These are phyloP conservation scores for Oreochromis niloticus DNA, from an alignment of 2,113 vertebrate genomes.

Conservation along the genomic window DNA sequence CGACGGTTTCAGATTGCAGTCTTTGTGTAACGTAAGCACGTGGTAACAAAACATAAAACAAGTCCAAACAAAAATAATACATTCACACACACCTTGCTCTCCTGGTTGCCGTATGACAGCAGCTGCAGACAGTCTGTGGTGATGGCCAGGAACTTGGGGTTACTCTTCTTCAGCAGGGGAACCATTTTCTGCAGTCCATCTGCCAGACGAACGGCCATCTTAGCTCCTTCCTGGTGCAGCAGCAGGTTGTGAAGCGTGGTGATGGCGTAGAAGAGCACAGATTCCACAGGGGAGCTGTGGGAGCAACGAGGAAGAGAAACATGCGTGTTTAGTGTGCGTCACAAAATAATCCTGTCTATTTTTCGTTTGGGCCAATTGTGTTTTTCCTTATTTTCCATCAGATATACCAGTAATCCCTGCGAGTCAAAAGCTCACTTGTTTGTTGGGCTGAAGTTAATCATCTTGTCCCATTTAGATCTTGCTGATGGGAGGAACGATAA, in stretches of 20 bases:
- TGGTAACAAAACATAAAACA: neutral
- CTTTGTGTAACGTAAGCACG: accelerated
- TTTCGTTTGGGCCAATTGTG: neutral
- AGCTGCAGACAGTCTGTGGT: slow-evolving; percentile 97
- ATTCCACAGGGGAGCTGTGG: slow-evolving; percentile 87
- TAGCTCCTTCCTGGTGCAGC: slow-evolving; percentile 94
- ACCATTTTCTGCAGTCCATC: slow-evolving; percentile 97
- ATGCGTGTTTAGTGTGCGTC: neutral
- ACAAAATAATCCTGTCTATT: neutral
- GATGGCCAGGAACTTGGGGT: slow-evolving; percentile 96
- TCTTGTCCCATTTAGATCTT: neutral
- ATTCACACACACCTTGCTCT: slow-evolving; percentile 86
- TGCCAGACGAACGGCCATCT: slow-evolving; percentile 96
- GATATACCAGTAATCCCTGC: neutral
- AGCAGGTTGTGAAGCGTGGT: slow-evolving; percentile 97
- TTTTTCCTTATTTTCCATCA: neutral
- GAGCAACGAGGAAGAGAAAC: neutral
- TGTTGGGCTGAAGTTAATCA: neutral
- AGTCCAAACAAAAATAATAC: neutral
- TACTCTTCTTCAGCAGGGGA: slow-evolving; percentile 93
- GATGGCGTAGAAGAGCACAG: slow-evolving; percentile 95
- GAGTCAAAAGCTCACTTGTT: neutral
- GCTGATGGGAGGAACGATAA: neutral
- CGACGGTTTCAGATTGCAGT: neutral
- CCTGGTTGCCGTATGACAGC: slow-evolving; percentile 95